Conservation (phyloP, 2,888 invertebrate species). For the Troglohyphantes excavatus region DNA sequence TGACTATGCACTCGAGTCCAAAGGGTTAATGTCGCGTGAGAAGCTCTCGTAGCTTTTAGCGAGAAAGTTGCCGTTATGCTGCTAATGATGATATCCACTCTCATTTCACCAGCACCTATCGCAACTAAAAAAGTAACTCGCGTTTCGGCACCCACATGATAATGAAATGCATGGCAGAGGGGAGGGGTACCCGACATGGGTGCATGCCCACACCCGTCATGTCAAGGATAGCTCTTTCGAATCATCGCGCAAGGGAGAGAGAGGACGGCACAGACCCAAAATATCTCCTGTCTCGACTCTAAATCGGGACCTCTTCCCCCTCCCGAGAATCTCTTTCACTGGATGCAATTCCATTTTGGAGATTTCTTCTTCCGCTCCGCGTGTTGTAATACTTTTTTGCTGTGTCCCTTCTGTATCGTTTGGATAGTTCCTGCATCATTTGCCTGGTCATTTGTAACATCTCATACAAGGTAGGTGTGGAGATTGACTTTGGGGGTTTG, state of each 20-base stretch:
- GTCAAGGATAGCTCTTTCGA: slow-evolving; percentile 54
- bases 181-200: neutral
- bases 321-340: slow-evolving; percentile 43
- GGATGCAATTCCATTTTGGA: slow-evolving; percentile 47
- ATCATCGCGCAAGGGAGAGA: slow-evolving; percentile 42
- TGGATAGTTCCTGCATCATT: neutral
- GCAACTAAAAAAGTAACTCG: neutral
- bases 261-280: slow-evolving; percentile 42
- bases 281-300: slow-evolving; percentile 59
- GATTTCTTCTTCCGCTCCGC: neutral
- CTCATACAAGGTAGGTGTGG: neutral
- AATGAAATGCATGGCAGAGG: neutral
- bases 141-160: slow-evolving; percentile 5
- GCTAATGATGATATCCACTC: neutral
- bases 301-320: slow-evolving; percentile 50
- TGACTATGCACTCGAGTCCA: too few species aligned
- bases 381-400: neutral
- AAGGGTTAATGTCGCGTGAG: too few species aligned
- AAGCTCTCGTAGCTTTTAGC: too few species aligned
- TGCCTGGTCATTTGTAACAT: neutral
- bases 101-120: neutral
- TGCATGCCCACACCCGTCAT: slow-evolving; percentile 3
- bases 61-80: too few species aligned
- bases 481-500: neutral
- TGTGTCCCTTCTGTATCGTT: too few species aligned